These are phyloP conservation scores for Eilema sororculum DNA, from an alignment of 2,888 invertebrate genomes.

Conservation along the genomic window DNA sequence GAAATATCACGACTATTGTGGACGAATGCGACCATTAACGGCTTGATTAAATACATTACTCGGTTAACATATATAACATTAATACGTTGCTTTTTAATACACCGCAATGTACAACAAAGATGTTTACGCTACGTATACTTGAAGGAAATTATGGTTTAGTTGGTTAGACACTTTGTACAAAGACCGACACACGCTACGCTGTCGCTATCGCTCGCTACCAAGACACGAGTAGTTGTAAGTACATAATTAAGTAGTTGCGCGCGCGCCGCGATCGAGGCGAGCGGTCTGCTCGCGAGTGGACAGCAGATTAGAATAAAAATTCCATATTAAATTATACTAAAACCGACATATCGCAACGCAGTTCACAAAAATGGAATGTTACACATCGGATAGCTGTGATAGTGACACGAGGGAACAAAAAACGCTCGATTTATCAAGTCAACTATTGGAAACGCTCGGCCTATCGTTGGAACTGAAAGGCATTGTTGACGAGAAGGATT, in stretches of 20 bases:
- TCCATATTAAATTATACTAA: constrained; percentile 47
- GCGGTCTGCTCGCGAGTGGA: constrained; percentile 44
- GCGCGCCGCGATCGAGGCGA: constrained; percentile 70
- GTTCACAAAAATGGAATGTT: constrained; percentile 89
- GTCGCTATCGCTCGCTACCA: constrained; percentile 26
- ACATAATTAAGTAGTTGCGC: constrained; percentile 72
- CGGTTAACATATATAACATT: constrained; percentile 24
- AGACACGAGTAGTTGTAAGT: constrained; percentile 15
- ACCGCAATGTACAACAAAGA: constrained; percentile 34
- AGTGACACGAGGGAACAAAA: constrained; percentile 91
- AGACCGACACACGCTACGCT: constrained; percentile 33
- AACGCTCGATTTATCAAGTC: constrained; percentile 89
- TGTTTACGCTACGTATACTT: constrained; percentile 8
- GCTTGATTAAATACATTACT: background rate
- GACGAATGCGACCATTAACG: constrained; percentile 9
- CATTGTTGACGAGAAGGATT: constrained; percentile 88
- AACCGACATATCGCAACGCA: constrained; percentile 39
- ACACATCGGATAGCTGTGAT: constrained; percentile 94
- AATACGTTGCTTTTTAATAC: background rate
- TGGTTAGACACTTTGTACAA: constrained; percentile 23
- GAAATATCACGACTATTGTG: constrained; percentile 13
- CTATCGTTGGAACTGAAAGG: constrained; percentile 87
- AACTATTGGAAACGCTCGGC: constrained; percentile 87
- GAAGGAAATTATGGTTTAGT: constrained; percentile 30
- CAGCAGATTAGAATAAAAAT: constrained; percentile 52